Evolutionary conservation across 2,113 vertebrate genomes (phyloP), one percentile per base, ranked within the genome.

Genomic region (Scomber scombrus): DNA sequence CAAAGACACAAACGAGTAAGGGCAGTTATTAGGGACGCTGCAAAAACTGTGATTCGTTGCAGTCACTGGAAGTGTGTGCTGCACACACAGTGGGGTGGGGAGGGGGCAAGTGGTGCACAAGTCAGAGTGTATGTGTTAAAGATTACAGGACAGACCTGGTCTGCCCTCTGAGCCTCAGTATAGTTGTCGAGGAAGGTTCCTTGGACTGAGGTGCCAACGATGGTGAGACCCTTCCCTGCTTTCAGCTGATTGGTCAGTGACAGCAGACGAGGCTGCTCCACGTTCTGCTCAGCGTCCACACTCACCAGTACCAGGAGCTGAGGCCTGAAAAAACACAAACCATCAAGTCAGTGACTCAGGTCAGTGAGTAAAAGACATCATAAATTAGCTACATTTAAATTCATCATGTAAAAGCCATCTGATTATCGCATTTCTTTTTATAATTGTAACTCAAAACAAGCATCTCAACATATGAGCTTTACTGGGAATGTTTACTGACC

Each of bases 181-280:
- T 97, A 95, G 89, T 97, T 97, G 81, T 97, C 95, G 52, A 99
- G 94, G 86, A 97, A 98, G 54, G 96, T 98, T 55, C 98, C 98
- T 80, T 97, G 96, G 15, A 99, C 94, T 49, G 97, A 95, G 0
- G 97, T 97, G 57, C 97, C 98, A 75, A 99, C 97, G 0, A 99
- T 99, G 78, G 98, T 99, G 89, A 99, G 94, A n/a, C 98, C 98
- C 85, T 99, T 99, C 26, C 98, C 97, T 0, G 98, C 98, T 89
- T 99, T 99, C 31, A 99, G 95, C 93, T 99, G 98, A 2, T 96
- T 97, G 13, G 97, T 97, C 90, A 99, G 80, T 12, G 98, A 98
- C 56, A 99, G 95, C 62, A 99, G 94, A 89, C 98, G 98, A 0
- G 98, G 98, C 82, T 99, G 97, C 75, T 97, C 97, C 50, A 99